Evolutionary conservation across 2,888 invertebrate genomes (phyloP), one percentile per base, ranked within the genome.

Genomic region (Hetaerina titia): DNA sequence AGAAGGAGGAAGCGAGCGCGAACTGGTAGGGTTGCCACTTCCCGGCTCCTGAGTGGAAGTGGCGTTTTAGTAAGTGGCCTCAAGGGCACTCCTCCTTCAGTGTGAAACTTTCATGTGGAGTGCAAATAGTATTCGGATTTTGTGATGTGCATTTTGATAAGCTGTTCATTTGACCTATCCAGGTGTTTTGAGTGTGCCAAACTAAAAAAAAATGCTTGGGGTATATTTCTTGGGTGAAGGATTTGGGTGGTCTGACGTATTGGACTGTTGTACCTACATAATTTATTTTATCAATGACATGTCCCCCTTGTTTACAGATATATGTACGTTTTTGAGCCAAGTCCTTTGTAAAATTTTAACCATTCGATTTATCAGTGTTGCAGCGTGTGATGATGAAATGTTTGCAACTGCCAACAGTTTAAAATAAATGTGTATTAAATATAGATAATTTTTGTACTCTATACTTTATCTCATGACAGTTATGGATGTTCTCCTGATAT

Each of bases 41-140:
- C 92, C 64, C 56, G 92, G 69, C 69, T 92, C 69, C 69, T 92
- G 4, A 92, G 45, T 57, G 69, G 92, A 56, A 69, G 56, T 69
- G 74, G 90, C 25, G 25, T 57, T 60, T 31, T 64, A 69, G 92
- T 69, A 17, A n/a, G 69, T n/a, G 74, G 69, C 7, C n/a, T 92
- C 22, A 92, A 69, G 56, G 92, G 92, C 22, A 92, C 69, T n/a
- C 45, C 69, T 57, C 92, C 92, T 45, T 92, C 92, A 45, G 92
- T 92, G 63, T 92, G 92, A 92, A 92, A 8, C 25, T 15, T 7
- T 17, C 31, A 22, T 11, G 13, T 15, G 15, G 19, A 9, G 19
- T 19, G 81, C 13, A 6, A 81, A 81, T 11, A 31, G 31, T 81
- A 11, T 81, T 81, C 31, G 25, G 31, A 25, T 81, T 31, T 81